A percentile compares a stretch with the other conserved stretches of the same genome.
Conservation (phyloP, 2,797 vertebrate genomes). For the Helarctos malayanus region DNA sequence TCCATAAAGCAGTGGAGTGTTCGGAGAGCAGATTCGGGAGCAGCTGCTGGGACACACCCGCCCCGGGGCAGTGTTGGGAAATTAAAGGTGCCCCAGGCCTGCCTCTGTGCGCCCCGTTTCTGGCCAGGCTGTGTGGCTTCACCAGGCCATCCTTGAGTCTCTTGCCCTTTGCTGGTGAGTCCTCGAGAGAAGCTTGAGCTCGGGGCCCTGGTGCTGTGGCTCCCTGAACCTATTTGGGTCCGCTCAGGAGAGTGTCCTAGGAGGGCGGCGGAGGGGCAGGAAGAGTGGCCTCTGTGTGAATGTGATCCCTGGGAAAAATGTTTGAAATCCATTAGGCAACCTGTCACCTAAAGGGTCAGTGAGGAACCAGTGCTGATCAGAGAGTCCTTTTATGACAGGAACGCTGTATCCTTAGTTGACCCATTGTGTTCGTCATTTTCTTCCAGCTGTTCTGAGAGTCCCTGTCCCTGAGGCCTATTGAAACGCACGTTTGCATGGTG, state of each 20-base stretch:
- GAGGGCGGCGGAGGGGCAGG: not conserved
- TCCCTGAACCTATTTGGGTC: not conserved
- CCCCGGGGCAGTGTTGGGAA: not conserved
- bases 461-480: not conserved
- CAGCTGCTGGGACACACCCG: not conserved
- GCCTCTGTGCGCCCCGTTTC: not conserved
- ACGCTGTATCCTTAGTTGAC: not conserved
- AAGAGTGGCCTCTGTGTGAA: not conserved
- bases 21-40: not conserved
- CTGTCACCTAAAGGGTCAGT: not conserved
- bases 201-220: not conserved
- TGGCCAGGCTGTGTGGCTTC: no score
- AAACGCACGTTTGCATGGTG: not conserved
- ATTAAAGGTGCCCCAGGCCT: not conserved
- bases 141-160: not conserved
- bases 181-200: not conserved
- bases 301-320: not conserved
- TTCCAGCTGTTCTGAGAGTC: not conserved
- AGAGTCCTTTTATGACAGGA: constrained; percentile 1
- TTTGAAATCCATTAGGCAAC: not conserved
- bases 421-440: not conserved
- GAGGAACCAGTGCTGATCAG: not conserved
- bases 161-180: not conserved
- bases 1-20: not conserved
- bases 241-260: not conserved